Evolutionary conservation across 2,113 vertebrate species (phyloP), one percentile per base, ranked within the genome.

Genomic region (Mellivora capensis): DNA sequence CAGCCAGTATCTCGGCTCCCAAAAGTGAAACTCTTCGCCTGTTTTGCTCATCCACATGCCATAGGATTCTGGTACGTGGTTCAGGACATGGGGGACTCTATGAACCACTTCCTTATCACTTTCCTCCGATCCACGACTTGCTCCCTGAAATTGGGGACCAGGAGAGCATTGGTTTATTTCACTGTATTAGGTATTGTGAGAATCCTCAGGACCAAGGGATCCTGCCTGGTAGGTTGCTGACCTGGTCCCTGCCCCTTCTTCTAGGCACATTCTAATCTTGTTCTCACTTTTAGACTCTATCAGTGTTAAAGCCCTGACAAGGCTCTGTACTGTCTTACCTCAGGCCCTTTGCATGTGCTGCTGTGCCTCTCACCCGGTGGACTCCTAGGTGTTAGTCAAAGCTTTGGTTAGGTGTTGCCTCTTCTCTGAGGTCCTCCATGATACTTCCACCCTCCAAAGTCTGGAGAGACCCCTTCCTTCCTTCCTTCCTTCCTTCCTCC

Each of bases 321-420:
- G 37, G 11, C 14, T n/a, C 37, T 39, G 29, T 29, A 83, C 37
- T 23, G 12, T 27, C 42, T 10, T 47, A 13, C 84, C 84, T 21
- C 80, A 87, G 97, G 91, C 59, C 52, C 91, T 95, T 94, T 87
- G 91, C 93, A 81, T 6, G 23, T 71, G 25, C 39, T 76, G 20
- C 23, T 9, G 8, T 37, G 44, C 44, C 7, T 64, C n/a, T 49
- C 64, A 42, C 15, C 54, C 1, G 8, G 7, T 10, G 39, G 61
- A 34, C 71, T 61, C 62, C 39, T 44, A 39, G 18, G 42, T 47
- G 27, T 71, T 72, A 59, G 54, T 88, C 90, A 69, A 62, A 85
- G 71, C 27, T 90, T 59, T 69, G 39, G 34, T 61, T 52, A 86
- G 84, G 54, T 47, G n/a, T 13, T 14, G 3, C 21, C 64, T 84